Evolutionary conservation across 1,140 invertebrate genomes (phyloP), one percentile per base, ranked within the genome.

Genomic region (Drosophila persimilis): DNA sequence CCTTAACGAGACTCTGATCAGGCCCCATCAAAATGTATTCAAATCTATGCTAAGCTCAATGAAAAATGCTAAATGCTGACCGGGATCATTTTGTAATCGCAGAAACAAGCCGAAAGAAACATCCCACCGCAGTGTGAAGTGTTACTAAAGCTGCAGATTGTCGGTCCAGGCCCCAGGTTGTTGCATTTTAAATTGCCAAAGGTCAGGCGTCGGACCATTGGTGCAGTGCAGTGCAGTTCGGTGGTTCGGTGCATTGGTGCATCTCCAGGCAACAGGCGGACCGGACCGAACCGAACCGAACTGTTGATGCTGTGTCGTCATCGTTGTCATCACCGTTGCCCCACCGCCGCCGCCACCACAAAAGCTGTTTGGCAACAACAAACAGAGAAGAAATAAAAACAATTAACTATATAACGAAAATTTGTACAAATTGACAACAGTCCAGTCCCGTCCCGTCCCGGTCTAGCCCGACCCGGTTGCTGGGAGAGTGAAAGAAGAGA

Each of bases 361-460:
- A 75, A 85, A 88, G 78, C 44, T 66, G 81, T 88, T 88, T 88
- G 78, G 74, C 73, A 86, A 86, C 81, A 66, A 75, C 65, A 86
- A 67, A 56, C 53, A 50, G 55, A 9, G 11, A 44, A 54, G 47
- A 43, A 43, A 24, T 54, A 65, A 63, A 60, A 77, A 80, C 78
- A 88, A 86, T 86, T 88, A 88, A 71, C 81, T 74, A 75, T 88
- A 83, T 61, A 81, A 85, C 80, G 73, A 85, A 85, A 86, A 81
- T 86, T 86, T 80, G 54, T 85, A 59, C 73, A 86, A 74, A 81
- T 86, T 88, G 81, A 67, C 73, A 85, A 39, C 35, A 13, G 35
- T 13, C 11, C 31, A 35, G 31, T 11, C 9, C 31, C 9, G 31
- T 35, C 35, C 35, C 11, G 35, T 39, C 11, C 35, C 35, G 35